Percentiles rank a stretch among this genome's conserved stretches.
These are phyloP conservation scores for Grantiella picta DNA, from an alignment of 2,113 vertebrate genomes.

Conservation along the genomic window DNA sequence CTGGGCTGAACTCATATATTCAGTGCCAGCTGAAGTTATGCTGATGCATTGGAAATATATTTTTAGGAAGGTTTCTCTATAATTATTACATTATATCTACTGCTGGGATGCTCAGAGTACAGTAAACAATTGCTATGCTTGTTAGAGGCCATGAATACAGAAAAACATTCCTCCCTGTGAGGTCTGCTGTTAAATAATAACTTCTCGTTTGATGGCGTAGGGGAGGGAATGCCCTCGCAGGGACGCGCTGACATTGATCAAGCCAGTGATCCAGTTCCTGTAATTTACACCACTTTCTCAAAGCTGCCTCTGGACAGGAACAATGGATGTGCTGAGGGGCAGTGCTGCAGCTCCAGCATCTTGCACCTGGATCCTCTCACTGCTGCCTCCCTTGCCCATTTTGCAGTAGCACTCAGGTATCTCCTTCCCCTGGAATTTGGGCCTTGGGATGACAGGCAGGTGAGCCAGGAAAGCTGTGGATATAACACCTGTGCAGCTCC, in stretches of 20 bases:
- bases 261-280: slow-evolving; percentile 31
- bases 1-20: not conserved
- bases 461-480: not conserved
- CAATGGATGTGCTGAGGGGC: not conserved
- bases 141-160: slow-evolving; percentile 57
- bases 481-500: not conserved
- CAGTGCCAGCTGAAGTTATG: slow-evolving; percentile 55
- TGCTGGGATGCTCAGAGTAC: slow-evolving; percentile 33
- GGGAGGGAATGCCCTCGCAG: not conserved
- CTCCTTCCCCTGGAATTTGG: not conserved
- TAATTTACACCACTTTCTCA: not conserved
- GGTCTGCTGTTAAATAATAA: slow-evolving; percentile 64
- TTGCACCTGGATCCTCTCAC: rapidly evolving
- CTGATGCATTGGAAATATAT: slow-evolving; percentile 53
- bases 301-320: not conserved
- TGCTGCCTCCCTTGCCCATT: rapidly evolving
- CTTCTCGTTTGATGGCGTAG: not conserved
- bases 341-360: not conserved
- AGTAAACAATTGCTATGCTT: slow-evolving; percentile 60
- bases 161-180: slow-evolving; percentile 43
- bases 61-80: slow-evolving; percentile 59
- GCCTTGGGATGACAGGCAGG: not conserved
- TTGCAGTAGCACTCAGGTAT: not conserved
- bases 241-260: slow-evolving; percentile 31
- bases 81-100: slow-evolving; percentile 66